Conservation (phyloP, 1,140 invertebrate genomes). For the Andricus grossulariae region DNA sequence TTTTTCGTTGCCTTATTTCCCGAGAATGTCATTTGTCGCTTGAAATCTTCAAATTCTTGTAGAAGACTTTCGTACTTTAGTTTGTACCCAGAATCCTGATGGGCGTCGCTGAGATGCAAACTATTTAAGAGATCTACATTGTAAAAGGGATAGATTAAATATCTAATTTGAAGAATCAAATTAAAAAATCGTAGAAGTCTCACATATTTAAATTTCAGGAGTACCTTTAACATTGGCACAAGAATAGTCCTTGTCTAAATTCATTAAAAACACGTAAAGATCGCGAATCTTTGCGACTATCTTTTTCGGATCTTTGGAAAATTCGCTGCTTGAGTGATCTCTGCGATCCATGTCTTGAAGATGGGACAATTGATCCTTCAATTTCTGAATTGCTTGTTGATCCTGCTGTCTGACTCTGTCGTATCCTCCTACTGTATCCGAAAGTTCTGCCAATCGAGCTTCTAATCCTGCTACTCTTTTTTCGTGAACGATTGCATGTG, state of each 20-base stretch:
- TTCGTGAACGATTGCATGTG: constrained; percentile 82
- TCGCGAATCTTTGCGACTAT: constrained; percentile 65
- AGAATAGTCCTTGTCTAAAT: constrained; percentile 65
- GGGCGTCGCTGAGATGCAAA: constrained; percentile 59
- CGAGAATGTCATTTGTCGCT: constrained; percentile 60
- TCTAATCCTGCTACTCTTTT: constrained; percentile 87
- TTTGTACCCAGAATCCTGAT: constrained; percentile 67
- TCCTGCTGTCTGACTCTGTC: constrained; percentile 85
- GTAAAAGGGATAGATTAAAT: constrained; percentile 32
- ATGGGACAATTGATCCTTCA: constrained; percentile 78
- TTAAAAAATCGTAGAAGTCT: constrained; percentile 9
- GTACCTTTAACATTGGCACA: constrained; percentile 63
- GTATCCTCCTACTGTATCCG: constrained; percentile 86
- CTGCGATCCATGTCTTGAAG: constrained; percentile 69
- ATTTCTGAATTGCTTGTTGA: constrained; percentile 83
- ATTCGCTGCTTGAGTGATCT: constrained; percentile 55
- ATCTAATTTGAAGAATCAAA: background rate
- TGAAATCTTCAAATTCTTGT: constrained; percentile 73
- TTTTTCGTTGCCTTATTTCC: constrained; percentile 71
- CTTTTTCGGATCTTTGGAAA: constrained; percentile 59
- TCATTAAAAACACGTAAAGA: constrained; percentile 60
- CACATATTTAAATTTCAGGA: constrained; percentile 34
- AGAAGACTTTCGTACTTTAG: constrained; percentile 74
- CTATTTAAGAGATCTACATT: constrained; percentile 62
- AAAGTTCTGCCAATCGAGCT: constrained; percentile 86